These are phyloP conservation scores for Pogona vitticeps DNA, from an alignment of 2,113 vertebrate species.

Conservation along the genomic window DNA sequence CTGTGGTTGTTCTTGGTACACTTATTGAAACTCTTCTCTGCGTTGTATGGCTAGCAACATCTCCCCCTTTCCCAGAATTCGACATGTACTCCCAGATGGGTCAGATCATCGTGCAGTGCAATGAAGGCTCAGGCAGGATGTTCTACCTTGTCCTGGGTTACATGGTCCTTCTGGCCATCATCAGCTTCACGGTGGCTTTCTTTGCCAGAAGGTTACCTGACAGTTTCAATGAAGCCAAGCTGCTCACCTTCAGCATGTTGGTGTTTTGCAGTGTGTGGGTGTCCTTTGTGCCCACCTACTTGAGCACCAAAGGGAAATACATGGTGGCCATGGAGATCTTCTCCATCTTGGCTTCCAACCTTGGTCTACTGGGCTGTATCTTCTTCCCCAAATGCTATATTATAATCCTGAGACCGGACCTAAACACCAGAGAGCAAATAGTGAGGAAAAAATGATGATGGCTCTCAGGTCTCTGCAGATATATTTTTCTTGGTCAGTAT, in stretches of 20 bases:
- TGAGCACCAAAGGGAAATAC: slow-evolving; percentile 5
- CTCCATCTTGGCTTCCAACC: no score
- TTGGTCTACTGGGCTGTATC: background rate
- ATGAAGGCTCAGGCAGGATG: background rate
- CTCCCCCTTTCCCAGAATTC: background rate
- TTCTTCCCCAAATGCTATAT: background rate
- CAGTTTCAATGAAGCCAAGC: background rate
- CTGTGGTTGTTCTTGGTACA: background rate
- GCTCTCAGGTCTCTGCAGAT: no score
- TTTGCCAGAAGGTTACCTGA: background rate
- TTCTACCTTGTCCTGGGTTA: background rate
- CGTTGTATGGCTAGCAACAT: background rate
- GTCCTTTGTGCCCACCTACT: no score
- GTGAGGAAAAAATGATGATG: background rate
- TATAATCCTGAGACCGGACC: background rate
- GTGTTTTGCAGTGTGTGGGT: no score
- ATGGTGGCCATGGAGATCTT: background rate
- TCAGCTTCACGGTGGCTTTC: background rate
- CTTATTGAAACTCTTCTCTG: background rate
- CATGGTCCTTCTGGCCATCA: background rate
- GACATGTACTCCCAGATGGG: background rate
- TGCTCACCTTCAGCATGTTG: background rate
- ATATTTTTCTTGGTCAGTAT: no score
- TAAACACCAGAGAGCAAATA: background rate
- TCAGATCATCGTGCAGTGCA: background rate